Percentiles rank a stretch among this genome's conserved stretches.
Evolutionary conservation across 2,113 vertebrate species (phyloP).

Genomic region (Cephalopterus ornatus): DNA sequence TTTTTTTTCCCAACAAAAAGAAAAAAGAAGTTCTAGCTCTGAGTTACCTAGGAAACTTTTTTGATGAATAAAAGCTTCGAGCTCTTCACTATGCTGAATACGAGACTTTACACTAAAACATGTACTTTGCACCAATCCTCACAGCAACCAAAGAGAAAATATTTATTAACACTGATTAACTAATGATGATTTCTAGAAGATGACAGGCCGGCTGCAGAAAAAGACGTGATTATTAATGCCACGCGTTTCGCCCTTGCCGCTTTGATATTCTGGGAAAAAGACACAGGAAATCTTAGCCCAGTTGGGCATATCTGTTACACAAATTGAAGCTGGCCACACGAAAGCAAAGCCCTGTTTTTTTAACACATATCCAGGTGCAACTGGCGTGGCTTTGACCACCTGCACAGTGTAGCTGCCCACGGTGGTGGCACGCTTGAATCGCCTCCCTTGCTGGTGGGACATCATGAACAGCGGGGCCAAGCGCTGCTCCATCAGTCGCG

Average conservation of each 20-base stretch:
- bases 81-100: neutral
- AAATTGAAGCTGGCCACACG: neutral
- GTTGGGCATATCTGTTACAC: neutral
- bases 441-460: constrained; percentile 87
- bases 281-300: neutral
- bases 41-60: neutral
- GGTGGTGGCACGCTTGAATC: constrained; percentile 88
- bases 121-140: neutral
- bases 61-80: neutral
- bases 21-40: neutral
- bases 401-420: constrained; percentile 94
- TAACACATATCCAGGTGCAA: neutral
- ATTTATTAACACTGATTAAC: neutral
- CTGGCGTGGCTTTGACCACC: constrained; percentile 54
- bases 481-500: constrained; percentile 94
- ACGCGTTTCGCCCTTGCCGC: rapidly evolving
- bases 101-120: neutral
- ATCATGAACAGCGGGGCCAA: constrained; percentile 91
- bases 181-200: neutral
- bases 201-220: neutral
- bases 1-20: neutral
- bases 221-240: neutral
- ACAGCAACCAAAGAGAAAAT: neutral
- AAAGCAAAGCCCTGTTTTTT: neutral
- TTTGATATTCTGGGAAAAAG: neutral